A percentile compares a stretch with the other conserved stretches of the same genome.
Conservation (phyloP, 2,888 invertebrate species). For the Drosophila putrida region DNA sequence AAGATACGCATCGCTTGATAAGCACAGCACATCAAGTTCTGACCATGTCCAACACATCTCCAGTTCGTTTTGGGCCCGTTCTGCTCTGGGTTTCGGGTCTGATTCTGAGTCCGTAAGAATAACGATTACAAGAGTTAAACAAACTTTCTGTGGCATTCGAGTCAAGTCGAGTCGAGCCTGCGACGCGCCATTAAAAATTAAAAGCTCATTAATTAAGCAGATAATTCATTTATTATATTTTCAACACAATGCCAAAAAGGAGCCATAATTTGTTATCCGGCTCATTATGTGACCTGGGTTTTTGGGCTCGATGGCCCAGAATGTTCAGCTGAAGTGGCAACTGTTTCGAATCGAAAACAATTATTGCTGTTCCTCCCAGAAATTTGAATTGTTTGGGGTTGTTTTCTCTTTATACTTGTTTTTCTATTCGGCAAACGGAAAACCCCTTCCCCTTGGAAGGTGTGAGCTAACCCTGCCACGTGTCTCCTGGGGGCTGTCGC, state of each 20-base stretch:
- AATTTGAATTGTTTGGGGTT: conserved; percentile 33
- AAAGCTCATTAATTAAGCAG: conserved; percentile 84
- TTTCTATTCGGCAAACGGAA: background rate
- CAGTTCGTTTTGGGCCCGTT: conserved; percentile 17
- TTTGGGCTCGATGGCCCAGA: conserved; percentile 40
- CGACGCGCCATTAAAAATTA: conserved; percentile 82
- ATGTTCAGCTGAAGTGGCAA: conserved; percentile 53
- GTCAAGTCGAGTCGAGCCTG: conserved; percentile 43
- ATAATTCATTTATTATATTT: conserved; percentile 84
- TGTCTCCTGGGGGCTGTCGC: conserved; percentile 59
- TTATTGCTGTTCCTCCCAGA: conserved; percentile 54
- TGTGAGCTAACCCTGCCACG: conserved; percentile 48
- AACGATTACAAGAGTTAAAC: conserved; percentile 58
- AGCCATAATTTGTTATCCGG: conserved; percentile 72
- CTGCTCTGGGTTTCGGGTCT: conserved; percentile 8
- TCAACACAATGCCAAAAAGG: conserved; percentile 76
- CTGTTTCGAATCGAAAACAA: conserved; percentile 78
- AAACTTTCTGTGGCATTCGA: conserved; percentile 54
- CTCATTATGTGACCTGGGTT: conserved; percentile 64
- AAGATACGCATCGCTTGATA: conserved; percentile 77
- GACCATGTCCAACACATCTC: conserved; percentile 36
- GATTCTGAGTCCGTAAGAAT: conserved; percentile 25
- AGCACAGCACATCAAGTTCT: conserved; percentile 31
- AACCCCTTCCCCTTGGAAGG: background rate
- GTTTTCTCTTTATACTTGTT: conserved; percentile 10